Evolutionary conservation across 2,113 vertebrate genomes (phyloP), one percentile per base, ranked within the genome.

Genomic region (Fukomys damarensis): DNA sequence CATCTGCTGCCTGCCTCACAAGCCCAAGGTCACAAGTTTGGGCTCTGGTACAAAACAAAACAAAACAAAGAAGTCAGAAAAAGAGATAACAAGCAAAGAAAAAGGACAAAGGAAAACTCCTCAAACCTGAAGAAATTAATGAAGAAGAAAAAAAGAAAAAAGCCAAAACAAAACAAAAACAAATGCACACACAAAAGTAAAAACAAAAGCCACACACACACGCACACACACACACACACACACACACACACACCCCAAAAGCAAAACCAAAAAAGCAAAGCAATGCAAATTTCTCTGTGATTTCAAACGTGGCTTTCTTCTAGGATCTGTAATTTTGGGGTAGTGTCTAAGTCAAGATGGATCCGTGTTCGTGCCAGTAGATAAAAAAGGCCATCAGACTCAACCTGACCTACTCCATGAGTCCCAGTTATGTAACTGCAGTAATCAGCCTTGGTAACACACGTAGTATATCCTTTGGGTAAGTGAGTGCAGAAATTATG

Each of bases 401-500:
- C 20, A 46, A 92, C 77, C 68, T 89, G n/a, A 72, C 72, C 10
- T 89, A 49, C 58, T 82, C 16, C 49, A 22, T 83, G 65, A 32
- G n/a, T 41, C 41, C 10, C 30, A 38, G 66, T 91, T 79, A n/a
- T 46, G 5, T 63, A 56, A 86, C 30, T 66, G 6, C n/a, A 38
- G 38, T 58, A 82, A 84, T 85, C 24, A 85, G 32, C 28, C 76
- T 63, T 89, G 56, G 28, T 76, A 91, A 89, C 14, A 76, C n/a
- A 58, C 26, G 26, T n/a, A 28, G 26, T n/a, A 28, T 63, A 43
- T 95, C 76, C 95, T 95, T 94, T 76, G 70, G 52, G 26, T 91
- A 90, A 49, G 16, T 89, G 58, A 95, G 41, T 32, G 16, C 17
- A 77, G n/a, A 92, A 72, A 59, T 93, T 94, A 56, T 83, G n/a